Conservation (phyloP, 1,140 invertebrate species). For the Brachionus calyciflorus region DNA sequence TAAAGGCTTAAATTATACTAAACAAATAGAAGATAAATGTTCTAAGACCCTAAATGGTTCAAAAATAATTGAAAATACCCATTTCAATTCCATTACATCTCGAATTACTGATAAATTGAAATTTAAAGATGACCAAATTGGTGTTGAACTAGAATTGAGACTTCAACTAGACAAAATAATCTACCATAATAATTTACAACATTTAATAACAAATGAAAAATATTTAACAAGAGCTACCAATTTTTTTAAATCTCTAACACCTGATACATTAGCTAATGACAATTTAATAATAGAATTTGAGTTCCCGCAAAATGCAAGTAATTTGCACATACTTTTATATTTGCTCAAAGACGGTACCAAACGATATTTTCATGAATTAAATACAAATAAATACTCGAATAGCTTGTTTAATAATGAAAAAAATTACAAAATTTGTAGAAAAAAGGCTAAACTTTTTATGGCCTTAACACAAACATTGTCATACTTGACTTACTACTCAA, state of each 20-base stretch:
- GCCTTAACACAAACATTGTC: neutral
- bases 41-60: no score
- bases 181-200: neutral
- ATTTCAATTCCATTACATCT: no score
- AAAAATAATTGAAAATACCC: no score
- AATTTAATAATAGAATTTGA: neutral
- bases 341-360: conserved; percentile 15
- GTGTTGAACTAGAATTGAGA: neutral
- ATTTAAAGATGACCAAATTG: neutral
- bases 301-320: no score
- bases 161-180: neutral
- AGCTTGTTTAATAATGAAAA: neutral
- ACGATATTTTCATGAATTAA: neutral
- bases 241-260: conserved; percentile 2
- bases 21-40: no score
- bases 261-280: neutral
- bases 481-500: neutral
- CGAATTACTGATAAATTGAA: neutral
- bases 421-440: neutral
- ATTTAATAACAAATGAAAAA: neutral
- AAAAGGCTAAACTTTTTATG: conserved; percentile 8
- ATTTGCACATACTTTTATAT: neutral
- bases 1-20: no score
- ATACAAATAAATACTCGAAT: neutral
- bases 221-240: neutral